phyloP scores from a whole-genome alignment of 2,113 vertebrate genomes.

The Marcusenius ussheri region DNA sequence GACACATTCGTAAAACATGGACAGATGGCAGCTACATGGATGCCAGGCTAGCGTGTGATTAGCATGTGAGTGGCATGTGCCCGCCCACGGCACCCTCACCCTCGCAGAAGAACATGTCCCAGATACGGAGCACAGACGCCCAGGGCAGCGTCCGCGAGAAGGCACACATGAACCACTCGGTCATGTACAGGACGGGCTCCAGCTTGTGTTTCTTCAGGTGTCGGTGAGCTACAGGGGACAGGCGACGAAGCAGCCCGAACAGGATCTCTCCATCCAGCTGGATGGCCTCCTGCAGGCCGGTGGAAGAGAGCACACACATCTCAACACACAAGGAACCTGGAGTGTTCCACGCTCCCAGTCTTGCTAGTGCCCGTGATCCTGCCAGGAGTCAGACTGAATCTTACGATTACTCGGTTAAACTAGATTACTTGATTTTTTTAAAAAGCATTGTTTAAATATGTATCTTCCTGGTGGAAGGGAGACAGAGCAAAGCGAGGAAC shows the following conservation, averaged over 20 bases:
- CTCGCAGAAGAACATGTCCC: constrained; percentile 99
- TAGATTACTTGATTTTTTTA: background rate
- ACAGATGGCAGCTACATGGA: background rate
- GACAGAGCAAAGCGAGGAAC: background rate
- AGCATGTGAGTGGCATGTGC: background rate
- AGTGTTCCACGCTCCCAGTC: background rate
- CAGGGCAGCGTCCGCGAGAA: constrained; percentile 93
- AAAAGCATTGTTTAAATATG: background rate
- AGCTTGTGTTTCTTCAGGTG: constrained; percentile 92
- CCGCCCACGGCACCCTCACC: constrained; percentile 53
- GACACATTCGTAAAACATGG: background rate
- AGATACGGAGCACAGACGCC: constrained; percentile 87
- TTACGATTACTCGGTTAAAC: background rate
- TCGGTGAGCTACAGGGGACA: constrained; percentile 73
- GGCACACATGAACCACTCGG: constrained; percentile 98
- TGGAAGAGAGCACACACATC: background rate
- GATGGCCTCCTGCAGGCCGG: constrained; percentile 77
- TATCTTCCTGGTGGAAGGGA: background rate
- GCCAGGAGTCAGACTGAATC: background rate
- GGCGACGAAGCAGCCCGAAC: constrained; percentile 76
- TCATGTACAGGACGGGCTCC: constrained; percentile 96
- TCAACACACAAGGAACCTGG: background rate
- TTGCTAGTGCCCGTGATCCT: background rate
- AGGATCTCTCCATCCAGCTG: constrained; percentile 95
- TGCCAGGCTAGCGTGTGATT: background rate